phyloP scores from a whole-genome alignment of 2,113 vertebrate species.

The Saguinus imperator region DNA sequence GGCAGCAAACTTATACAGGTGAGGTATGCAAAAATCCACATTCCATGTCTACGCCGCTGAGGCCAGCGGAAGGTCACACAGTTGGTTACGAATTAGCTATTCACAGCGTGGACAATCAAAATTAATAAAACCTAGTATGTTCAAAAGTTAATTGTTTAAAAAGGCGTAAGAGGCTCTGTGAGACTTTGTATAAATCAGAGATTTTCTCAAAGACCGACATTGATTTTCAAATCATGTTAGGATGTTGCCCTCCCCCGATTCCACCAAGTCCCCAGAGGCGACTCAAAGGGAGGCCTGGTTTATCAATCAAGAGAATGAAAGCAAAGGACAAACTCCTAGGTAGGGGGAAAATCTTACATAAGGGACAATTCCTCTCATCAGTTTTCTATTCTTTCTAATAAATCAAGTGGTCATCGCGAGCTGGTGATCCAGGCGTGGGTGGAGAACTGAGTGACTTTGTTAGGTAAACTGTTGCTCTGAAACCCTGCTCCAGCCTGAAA shows the following conservation, averaged over 20 bases:
- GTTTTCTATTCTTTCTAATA: accelerated
- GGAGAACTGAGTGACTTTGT: accelerated
- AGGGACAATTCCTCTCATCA: accelerated
- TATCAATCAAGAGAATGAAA: background rate
- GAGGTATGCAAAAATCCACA: accelerated
- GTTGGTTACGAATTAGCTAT: accelerated
- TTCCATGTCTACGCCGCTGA: accelerated
- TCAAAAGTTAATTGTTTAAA: background rate
- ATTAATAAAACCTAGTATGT: background rate
- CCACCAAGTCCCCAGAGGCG: accelerated
- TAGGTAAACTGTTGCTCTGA: background rate
- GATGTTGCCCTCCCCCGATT: accelerated
- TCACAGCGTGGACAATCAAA: background rate
- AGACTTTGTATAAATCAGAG: background rate
- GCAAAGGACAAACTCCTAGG: accelerated
- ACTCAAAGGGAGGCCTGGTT: too few relatives aligned
- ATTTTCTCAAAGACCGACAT: accelerated
- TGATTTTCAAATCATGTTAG: accelerated
- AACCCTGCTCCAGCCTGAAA: background rate
- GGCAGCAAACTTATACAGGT: accelerated
- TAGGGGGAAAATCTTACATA: accelerated
- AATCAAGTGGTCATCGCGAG: accelerated
- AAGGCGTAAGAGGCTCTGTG: background rate
- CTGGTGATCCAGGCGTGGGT: accelerated
- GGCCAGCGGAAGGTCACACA: accelerated